Evolutionary conservation across 1,140 invertebrate genomes (phyloP), one percentile per base, ranked within the genome.

Genomic region (Araneus ventricosus): DNA sequence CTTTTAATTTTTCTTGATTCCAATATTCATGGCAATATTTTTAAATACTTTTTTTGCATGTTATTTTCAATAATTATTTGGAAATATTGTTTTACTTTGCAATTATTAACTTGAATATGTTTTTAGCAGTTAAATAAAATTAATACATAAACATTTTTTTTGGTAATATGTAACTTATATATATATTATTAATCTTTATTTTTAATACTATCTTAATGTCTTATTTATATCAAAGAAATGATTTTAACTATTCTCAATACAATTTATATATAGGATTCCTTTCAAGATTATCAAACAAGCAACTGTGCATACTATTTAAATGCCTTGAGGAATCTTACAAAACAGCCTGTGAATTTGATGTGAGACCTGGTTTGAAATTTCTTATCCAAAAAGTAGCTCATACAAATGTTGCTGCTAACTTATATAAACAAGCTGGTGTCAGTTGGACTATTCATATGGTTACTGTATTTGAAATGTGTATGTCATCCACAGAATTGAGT

Each of bases 341-440:
- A 30, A 96, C 97, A 59, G 97, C 98, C 0, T 96, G 97, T 94
- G 97, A 98, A 94, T 99, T 99, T 95, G 98, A 99, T 95, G 96
- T 96, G 10, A 96, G 98, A 30, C 98, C 98, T 0, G 98, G 98
- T 0, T 95, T 99, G 10, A 99, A 99, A 95, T 99, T 99, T 95
- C 96, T 99, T 7, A 97, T 99, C 79, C 98, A 99, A 95, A 99
- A 99, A 96, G 98, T 99, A 0, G 98, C 97, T 0, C 97, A 97
- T 94, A 96, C 98, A 89, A 97, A 97, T 63, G 97, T 98, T 94
- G 98, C 98, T 20, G 98, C 98, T 0, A 99, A 99, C 96, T 95
- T 99, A 27, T 99, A 99, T 95, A 97, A 97, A 93, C 98, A 98
- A 95, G 98, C 98, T n/a, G 98, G 98, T 41, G 97, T 98, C 4